Evolutionary conservation across 2,888 invertebrate genomes (phyloP).

Genomic region (Hirtodrosophila trivittata): DNA sequence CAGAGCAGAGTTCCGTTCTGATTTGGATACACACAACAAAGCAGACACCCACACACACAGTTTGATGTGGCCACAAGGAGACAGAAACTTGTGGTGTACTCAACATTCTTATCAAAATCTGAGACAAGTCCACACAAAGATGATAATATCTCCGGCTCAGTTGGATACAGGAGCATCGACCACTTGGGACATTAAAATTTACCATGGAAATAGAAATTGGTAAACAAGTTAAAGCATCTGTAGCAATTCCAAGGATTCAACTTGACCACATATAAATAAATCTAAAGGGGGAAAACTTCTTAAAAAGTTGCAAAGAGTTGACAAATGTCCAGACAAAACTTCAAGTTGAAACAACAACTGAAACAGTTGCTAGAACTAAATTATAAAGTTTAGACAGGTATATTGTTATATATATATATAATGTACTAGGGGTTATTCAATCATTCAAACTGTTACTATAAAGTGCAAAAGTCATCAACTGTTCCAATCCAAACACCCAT

Average conservation of each 20-base stretch:
- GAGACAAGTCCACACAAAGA: not conserved
- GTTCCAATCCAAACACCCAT: too few relatives aligned
- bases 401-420: too few relatives aligned
- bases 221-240: conserved; percentile 7
- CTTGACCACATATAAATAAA: conserved; percentile 20
- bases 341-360: conserved; percentile 19
- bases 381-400: conserved; percentile 45
- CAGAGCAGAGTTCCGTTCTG: conserved; percentile 11
- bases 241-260: not conserved
- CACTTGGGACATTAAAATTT: conserved; percentile 47
- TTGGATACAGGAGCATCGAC: conserved; percentile 14
- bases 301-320: conserved; percentile 33
- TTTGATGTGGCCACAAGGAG: too few relatives aligned
- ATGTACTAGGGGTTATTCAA: too few relatives aligned
- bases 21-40: conserved; percentile 1
- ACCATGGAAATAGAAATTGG: conserved; percentile 35
- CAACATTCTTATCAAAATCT: conserved; percentile 9
- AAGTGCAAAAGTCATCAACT: too few relatives aligned
- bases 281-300: conserved; percentile 17
- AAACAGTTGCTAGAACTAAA: conserved; percentile 17
- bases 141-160: conserved; percentile 1
- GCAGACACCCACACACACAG: conserved; percentile 6
- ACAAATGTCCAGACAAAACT: conserved; percentile 26
- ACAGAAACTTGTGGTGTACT: conserved; percentile 9
- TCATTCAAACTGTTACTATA: too few relatives aligned